Conservation (phyloP, 1,140 invertebrate genomes). For the Cotesia vestalis region DNA sequence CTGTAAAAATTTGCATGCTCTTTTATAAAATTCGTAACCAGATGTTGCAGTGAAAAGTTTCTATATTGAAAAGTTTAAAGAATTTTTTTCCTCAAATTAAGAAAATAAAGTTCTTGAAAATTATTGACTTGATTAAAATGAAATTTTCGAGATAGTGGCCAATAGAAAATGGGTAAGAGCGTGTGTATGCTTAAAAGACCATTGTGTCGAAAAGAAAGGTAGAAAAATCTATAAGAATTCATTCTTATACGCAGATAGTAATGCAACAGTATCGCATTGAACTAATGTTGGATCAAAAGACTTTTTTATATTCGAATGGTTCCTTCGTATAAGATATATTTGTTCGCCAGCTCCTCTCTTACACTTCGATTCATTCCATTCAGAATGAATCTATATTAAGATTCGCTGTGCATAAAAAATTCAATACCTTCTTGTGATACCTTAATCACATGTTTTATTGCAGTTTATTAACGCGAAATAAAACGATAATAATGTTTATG, state of each 20-base stretch:
- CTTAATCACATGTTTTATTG: neutral
- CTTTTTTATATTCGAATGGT: neutral
- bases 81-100: no score
- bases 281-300: neutral
- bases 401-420: neutral
- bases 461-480: neutral
- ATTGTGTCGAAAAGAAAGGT: neutral
- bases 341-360: neutral
- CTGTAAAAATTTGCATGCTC: no score
- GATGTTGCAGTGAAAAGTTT: neutral
- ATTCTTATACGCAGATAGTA: slow-evolving; percentile 1
- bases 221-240: neutral
- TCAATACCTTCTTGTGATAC: slow-evolving; percentile 3
- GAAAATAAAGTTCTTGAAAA: no score
- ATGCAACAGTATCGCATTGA: neutral
- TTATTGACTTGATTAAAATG: no score
- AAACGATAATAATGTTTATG: neutral
- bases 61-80: neutral
- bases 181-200: no score
- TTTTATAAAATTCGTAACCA: neutral
- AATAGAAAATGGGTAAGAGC: no score
- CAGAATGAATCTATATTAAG: neutral
- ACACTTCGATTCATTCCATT: neutral
- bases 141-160: no score
- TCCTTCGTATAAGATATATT: neutral